Conservation (phyloP, 2,888 invertebrate genomes). For the Rotaria socialis region DNA sequence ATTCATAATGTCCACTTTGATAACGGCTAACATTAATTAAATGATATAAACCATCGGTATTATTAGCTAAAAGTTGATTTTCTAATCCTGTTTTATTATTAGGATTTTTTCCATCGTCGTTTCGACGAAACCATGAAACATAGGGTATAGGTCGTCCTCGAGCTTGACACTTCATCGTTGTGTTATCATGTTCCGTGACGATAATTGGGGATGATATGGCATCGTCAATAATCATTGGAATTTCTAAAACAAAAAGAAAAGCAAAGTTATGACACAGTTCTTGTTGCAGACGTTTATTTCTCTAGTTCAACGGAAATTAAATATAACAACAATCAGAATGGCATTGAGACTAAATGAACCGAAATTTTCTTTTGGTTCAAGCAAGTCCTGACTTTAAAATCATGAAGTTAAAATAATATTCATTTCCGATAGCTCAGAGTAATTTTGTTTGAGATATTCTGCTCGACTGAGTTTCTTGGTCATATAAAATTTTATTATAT, state of each 20-base stretch:
- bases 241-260: not conserved
- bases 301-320: too few species aligned
- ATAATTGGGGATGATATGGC: slow-evolving; percentile 12
- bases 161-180: slow-evolving; percentile 20
- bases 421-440: too few species aligned
- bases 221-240: slow-evolving; percentile 9
- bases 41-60: slow-evolving; percentile 1
- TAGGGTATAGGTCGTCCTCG: slow-evolving; percentile 31
- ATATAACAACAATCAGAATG: too few species aligned
- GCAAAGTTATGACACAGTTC: too few species aligned
- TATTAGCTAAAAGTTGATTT: slow-evolving; percentile 20
- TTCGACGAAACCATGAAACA: slow-evolving; percentile 3
- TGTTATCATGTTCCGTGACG: not conserved
- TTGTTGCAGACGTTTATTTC: too few species aligned
- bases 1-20: slow-evolving; percentile 36
- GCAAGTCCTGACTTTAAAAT: too few species aligned
- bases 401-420: too few species aligned
- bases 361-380: too few species aligned
- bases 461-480: too few species aligned
- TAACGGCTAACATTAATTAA: slow-evolving; percentile 24
- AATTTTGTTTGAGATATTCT: too few species aligned
- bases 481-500: too few species aligned
- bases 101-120: not conserved
- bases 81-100: not conserved
- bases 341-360: too few species aligned